A percentile compares a stretch with the other conserved stretches of the same genome.
Conservation (phyloP, 1,140 invertebrate species). For the Anoplophora glabripennis region DNA sequence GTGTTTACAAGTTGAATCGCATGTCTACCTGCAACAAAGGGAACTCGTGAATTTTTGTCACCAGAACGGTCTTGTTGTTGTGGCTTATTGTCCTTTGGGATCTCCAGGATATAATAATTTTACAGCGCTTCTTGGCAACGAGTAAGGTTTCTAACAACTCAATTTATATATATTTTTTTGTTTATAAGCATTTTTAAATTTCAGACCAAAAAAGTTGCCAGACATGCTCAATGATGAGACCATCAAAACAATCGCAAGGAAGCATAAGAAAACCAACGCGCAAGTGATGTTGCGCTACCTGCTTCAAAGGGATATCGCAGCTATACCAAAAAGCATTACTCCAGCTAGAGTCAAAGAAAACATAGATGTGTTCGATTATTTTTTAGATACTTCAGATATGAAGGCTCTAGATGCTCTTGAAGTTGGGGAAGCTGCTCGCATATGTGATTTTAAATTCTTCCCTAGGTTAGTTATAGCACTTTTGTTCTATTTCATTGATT, state of each 20-base stretch:
- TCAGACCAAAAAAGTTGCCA: constrained; percentile 53
- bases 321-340: constrained; percentile 84
- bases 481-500: background rate
- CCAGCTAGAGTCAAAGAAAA: constrained; percentile 65
- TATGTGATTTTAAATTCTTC: constrained; percentile 51
- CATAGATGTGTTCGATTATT: constrained; percentile 62
- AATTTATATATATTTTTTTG: background rate
- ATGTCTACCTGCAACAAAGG: constrained; percentile 79
- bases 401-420: constrained; percentile 57
- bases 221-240: constrained; percentile 66
- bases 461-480: constrained; percentile 3
- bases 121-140: background rate
- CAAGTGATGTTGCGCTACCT: constrained; percentile 77
- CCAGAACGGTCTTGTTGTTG: constrained; percentile 67
- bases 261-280: constrained; percentile 68
- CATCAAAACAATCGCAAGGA: constrained; percentile 65
- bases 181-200: background rate
- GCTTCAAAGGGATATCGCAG: constrained; percentile 67
- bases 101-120: constrained; percentile 50
- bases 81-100: constrained; percentile 80
- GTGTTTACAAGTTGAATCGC: constrained; percentile 75
- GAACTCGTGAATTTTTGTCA: constrained; percentile 71
- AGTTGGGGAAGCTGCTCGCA: constrained; percentile 56
- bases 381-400: constrained; percentile 56
- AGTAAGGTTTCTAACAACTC: background rate